Evolutionary conservation across 1,140 invertebrate species (phyloP).

Genomic region (Drosophila persimilis): DNA sequence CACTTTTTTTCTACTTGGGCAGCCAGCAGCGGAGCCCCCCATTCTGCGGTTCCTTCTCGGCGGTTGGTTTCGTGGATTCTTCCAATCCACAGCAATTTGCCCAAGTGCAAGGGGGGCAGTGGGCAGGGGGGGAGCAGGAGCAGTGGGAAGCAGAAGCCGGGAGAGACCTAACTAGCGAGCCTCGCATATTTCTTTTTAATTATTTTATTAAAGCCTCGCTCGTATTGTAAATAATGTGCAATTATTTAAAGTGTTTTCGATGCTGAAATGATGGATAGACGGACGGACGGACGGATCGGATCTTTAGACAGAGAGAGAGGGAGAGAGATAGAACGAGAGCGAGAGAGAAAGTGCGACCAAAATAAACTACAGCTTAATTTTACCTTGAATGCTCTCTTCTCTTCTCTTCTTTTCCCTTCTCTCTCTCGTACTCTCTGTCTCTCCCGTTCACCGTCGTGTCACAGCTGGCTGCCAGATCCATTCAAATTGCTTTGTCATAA

Average conservation of each 20-base stretch:
- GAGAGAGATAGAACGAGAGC: too few species aligned
- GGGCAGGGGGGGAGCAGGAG: neutral
- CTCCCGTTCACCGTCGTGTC: constrained; percentile 14
- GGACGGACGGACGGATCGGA: constrained; percentile 10
- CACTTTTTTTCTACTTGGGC: constrained; percentile 59
- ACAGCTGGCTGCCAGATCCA: constrained; percentile 20
- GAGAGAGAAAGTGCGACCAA: constrained; percentile 2
- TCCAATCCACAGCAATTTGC: constrained; percentile 42
- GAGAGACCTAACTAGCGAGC: constrained; percentile 27
- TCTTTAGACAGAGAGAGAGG: neutral
- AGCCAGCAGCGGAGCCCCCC: neutral
- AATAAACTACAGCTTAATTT: constrained; percentile 22
- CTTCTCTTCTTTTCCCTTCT: constrained; percentile 3
- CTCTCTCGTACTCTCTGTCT: neutral
- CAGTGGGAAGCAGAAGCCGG: neutral
- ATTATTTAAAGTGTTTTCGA: constrained; percentile 72
- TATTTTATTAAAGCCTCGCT: constrained; percentile 70
- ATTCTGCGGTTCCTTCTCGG: constrained; percentile 43
- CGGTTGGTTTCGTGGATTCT: constrained; percentile 14
- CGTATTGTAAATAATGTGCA: constrained; percentile 43
- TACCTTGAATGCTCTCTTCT: constrained; percentile 24
- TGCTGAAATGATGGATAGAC: constrained; percentile 39
- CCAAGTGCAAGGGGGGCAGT: constrained; percentile 22
- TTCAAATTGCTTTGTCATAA: constrained; percentile 62
- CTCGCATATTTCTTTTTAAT: constrained; percentile 72